Evolutionary conservation across 2,797 vertebrate species (phyloP), one percentile per base, ranked within the genome.

Genomic region (Epinephelus coioides): DNA sequence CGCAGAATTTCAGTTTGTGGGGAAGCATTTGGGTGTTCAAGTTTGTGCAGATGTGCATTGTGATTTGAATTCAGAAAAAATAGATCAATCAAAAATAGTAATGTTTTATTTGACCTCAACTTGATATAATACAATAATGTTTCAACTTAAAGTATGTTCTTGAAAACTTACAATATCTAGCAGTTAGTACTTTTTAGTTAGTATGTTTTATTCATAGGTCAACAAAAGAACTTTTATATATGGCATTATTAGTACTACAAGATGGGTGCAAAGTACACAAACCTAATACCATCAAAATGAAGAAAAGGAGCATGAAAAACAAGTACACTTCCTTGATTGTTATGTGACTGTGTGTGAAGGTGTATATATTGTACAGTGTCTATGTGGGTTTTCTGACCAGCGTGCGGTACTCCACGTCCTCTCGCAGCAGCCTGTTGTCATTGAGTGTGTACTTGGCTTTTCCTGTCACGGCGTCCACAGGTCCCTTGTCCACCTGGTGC

Each of bases 361-460:
- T 27, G 25, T 27, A 1, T 27, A 27, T 40, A 50, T 11, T 19
- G 17, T 8, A 34, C 34, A 34, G 34, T 40, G 43, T 60, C 14
- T 54, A 1, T 30, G 49, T 60, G 65, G 0, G 25, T 43, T 61
- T 63, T 49, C 96, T 97, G 75, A 99, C 98, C 96, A 99, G 92
- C 0, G 96, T 97, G 62, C 95, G 96, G 87, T 99, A 99, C 79
- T 99, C 98, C 88, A 99, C 95, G 1, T 99, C 98, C 82, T 99
- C 98, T 64, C 98, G 94, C 79, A 99, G 95, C 62, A 99, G 96
- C 30, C 98, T 95, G 94, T 98, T 99, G 93, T 99, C 98, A 1
- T 98, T 99, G 69, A 99, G 95, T 0, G 98, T 99, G 59, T 99
- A 98, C 86, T 99, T 99, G 89, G 98, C 98, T 94, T 99, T 99